Evolutionary conservation across 2,888 invertebrate genomes (phyloP), one percentile per base, ranked within the genome.

Genomic region (Crocallis elinguaria): DNA sequence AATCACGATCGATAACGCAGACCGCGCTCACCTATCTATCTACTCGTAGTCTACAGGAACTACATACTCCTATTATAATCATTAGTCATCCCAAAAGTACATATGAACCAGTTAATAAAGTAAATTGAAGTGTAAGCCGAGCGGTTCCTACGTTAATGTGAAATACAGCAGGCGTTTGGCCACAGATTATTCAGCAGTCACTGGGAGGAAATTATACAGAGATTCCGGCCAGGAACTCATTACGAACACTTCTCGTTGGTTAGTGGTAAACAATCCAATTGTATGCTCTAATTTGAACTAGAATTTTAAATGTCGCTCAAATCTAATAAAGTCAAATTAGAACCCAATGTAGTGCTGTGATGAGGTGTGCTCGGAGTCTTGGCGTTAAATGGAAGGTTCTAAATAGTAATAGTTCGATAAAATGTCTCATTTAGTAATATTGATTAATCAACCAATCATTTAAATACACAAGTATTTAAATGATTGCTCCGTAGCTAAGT

Each of bases 261-360:
- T 71, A 68, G 72, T 75, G 75, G 77, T 80, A 82, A 79, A 78
- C 77, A 82, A 83, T 82, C 76, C 70, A 82, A 84, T 84, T 81
- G 79, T 64, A 71, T 73, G 65, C 72, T 76, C 73, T 71, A 79
- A 80, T 77, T 77, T 76, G 72, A 80, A 78, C 76, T 75, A 74
- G 80, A 79, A 79, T 84, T 84, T 86, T 83, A 84, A 83, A 86
- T 86, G 84, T 83, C 79, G 77, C 80, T 84, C 78, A 84, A 86
- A 86, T 82, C 83, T 82, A 85, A 86, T 86, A 82, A 86, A 81
- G 81, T 77, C 81, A 78, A 81, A 84, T 86, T 86, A 86, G 82
- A 78, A 79, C 79, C 81, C 83, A 75, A 84, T 86, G 82, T 82
- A 82, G 82, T 66, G 60, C 63, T 51, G 49, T 37, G 46, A 60